Percentiles rank a stretch among this genome's conserved stretches.
These are phyloP conservation scores for Andrena praecox DNA, from an alignment of 2,888 invertebrate genomes.

Conservation along the genomic window DNA sequence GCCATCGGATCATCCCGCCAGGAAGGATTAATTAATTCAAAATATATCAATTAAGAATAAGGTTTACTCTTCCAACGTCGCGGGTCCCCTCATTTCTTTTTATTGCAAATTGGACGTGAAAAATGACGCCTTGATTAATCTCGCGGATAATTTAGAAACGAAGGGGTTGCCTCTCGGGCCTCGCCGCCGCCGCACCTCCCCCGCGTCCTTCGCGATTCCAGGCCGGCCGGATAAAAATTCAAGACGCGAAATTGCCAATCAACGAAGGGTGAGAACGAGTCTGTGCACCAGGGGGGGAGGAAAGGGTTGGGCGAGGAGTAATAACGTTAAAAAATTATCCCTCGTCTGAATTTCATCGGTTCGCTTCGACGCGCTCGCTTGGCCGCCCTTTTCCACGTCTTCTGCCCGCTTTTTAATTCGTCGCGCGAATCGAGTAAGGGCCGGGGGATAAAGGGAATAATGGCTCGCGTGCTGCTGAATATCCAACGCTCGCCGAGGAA, in stretches of 20 bases:
- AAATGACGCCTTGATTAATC: slow-evolving; percentile 85
- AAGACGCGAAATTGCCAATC: slow-evolving; percentile 85
- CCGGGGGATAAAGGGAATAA: slow-evolving; percentile 53
- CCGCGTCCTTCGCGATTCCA: slow-evolving; percentile 59
- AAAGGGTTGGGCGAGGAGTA: slow-evolving; percentile 72
- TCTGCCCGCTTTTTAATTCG: slow-evolving; percentile 58
- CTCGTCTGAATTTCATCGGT: slow-evolving; percentile 82
- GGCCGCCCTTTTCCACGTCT: slow-evolving; percentile 60
- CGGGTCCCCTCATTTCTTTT: slow-evolving; percentile 73
- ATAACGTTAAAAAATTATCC: slow-evolving; percentile 84
- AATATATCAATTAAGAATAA: slow-evolving; percentile 85
- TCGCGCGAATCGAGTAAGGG: slow-evolving; percentile 47
- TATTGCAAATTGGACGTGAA: slow-evolving; percentile 85
- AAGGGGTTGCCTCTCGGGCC: slow-evolving; percentile 78
- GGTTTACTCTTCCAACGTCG: slow-evolving; percentile 81
- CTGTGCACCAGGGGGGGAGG: slow-evolving; percentile 50
- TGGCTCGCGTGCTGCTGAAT: slow-evolving; percentile 49
- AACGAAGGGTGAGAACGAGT: slow-evolving; percentile 74
- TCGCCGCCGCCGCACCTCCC: slow-evolving; percentile 53
- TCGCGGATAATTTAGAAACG: slow-evolving; percentile 85
- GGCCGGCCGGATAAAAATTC: slow-evolving; percentile 83
- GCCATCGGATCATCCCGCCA: slow-evolving; percentile 66
- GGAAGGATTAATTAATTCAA: slow-evolving; percentile 85
- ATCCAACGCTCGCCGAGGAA: slow-evolving; percentile 32
- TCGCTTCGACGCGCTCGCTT: slow-evolving; percentile 79